These are phyloP conservation scores for Pipistrellus kuhlii DNA, from an alignment of 2,797 vertebrate species.

Conservation along the genomic window DNA sequence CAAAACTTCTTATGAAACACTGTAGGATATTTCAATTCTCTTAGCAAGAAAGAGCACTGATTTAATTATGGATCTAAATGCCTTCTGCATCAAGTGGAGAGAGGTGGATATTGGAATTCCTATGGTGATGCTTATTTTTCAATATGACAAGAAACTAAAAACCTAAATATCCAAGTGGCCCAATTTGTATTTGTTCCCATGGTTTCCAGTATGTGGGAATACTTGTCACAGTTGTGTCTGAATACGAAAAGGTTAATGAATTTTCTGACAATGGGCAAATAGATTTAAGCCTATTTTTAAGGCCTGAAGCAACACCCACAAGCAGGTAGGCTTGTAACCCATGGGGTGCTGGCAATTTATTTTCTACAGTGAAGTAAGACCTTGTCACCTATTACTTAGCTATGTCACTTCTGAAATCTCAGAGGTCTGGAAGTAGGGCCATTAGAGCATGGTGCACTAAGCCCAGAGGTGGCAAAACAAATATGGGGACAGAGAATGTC, in stretches of 20 bases:
- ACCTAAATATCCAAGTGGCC: constrained; percentile 57
- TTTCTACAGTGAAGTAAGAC: neutral
- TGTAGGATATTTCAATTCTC: constrained; percentile 62
- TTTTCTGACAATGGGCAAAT: constrained; percentile 72
- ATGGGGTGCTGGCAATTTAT: neutral
- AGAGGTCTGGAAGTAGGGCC: neutral
- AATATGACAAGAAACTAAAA: constrained; percentile 75
- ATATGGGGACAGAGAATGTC: neutral
- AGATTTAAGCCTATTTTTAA: constrained; percentile 38
- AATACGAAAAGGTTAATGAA: constrained; percentile 78
- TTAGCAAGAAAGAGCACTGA: constrained; percentile 72
- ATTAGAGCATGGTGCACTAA: neutral
- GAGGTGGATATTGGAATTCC: constrained; percentile 42
- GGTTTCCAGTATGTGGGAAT: constrained; percentile 47
- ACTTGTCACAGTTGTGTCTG: constrained; percentile 55
- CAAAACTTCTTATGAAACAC: constrained; percentile 68
- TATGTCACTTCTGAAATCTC: neutral
- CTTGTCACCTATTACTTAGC: neutral
- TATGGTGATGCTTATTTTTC: constrained; percentile 74
- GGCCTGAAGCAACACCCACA: neutral
- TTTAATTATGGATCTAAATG: constrained; percentile 70
- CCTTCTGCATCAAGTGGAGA: neutral
- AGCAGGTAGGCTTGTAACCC: neutral
- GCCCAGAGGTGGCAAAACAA: neutral
- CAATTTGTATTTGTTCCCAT: constrained; percentile 64